Evolutionary conservation across 2,888 invertebrate species (phyloP).

Genomic region (Drosophila sordidula): DNA sequence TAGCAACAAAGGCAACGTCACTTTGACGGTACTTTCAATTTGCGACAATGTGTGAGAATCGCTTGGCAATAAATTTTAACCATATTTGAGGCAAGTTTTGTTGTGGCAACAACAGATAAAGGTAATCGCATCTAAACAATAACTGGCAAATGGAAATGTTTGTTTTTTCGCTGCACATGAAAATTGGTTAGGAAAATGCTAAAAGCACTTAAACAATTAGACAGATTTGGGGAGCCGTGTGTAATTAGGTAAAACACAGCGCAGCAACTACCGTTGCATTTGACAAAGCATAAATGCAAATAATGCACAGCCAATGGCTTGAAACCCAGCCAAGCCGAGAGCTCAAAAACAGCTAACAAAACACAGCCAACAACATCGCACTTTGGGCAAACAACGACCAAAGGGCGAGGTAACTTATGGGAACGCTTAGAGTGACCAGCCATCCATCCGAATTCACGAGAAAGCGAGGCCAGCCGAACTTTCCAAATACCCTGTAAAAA

Average conservation of each 20-base stretch:
- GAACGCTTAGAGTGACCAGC: constrained; percentile 60
- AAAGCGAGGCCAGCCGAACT: neutral
- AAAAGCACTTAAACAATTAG: constrained; percentile 79
- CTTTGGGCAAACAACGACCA: constrained; percentile 54
- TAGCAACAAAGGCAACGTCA: constrained; percentile 23
- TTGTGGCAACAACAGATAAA: constrained; percentile 26
- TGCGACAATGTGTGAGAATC: constrained; percentile 76
- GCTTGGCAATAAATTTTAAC: constrained; percentile 75
- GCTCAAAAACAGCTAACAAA: constrained; percentile 26
- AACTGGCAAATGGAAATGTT: constrained; percentile 42
- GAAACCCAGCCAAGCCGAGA: constrained; percentile 29
- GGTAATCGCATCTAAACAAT: constrained; percentile 38
- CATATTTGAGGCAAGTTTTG: constrained; percentile 54
- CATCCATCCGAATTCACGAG: constrained; percentile 29
- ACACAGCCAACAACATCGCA: constrained; percentile 41
- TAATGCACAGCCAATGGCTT: constrained; percentile 39
- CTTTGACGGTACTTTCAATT: constrained; percentile 60
- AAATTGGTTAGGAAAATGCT: constrained; percentile 75
- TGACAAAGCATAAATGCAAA: constrained; percentile 66
- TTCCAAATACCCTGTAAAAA: constrained; percentile 16
- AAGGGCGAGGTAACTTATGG: constrained; percentile 62
- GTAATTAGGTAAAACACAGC: constrained; percentile 75
- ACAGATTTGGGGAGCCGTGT: constrained; percentile 56
- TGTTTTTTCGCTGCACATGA: constrained; percentile 48
- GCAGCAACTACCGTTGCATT: constrained; percentile 64